Percentiles rank a stretch among this genome's conserved stretches.
Evolutionary conservation across 2,797 vertebrate genomes (phyloP).

Genomic region (Crenichthys baileyi): DNA sequence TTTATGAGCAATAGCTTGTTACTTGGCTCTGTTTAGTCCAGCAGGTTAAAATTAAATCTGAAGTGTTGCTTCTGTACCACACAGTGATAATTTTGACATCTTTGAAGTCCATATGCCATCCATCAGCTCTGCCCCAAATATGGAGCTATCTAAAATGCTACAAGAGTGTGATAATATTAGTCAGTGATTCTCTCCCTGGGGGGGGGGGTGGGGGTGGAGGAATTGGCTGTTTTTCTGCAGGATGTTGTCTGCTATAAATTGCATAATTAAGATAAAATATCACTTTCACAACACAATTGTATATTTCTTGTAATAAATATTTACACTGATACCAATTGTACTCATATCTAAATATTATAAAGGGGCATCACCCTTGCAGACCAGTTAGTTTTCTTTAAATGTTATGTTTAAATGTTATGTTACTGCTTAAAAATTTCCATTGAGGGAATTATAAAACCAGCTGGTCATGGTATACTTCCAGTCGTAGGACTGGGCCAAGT

Average conservation of each 20-base stretch:
- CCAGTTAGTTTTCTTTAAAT: not conserved
- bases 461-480: not conserved
- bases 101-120: conserved; percentile 60
- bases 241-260: conserved; percentile 43
- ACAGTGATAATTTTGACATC: conserved; percentile 64
- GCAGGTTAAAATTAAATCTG: conserved; percentile 62
- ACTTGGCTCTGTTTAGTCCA: conserved; percentile 44
- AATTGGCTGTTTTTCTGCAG: conserved; percentile 46
- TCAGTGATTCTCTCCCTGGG: conserved; percentile 52
- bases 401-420: not conserved
- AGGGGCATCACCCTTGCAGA: not conserved
- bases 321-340: not conserved
- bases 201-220: conserved; percentile 27
- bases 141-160: conserved; percentile 53
- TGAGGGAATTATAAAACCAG: not conserved
- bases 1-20: conserved; percentile 37
- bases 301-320: not conserved
- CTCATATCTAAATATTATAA: not conserved
- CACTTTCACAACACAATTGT: not conserved
- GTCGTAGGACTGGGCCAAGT: not conserved
- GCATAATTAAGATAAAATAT: conserved; percentile 30
- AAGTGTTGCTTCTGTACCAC: conserved; percentile 67
- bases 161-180: conserved; percentile 63
- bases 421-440: not conserved
- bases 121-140: conserved; percentile 61